Evolutionary conservation across 1,140 invertebrate genomes (phyloP).

Genomic region (Ridgeia piscesae): DNA sequence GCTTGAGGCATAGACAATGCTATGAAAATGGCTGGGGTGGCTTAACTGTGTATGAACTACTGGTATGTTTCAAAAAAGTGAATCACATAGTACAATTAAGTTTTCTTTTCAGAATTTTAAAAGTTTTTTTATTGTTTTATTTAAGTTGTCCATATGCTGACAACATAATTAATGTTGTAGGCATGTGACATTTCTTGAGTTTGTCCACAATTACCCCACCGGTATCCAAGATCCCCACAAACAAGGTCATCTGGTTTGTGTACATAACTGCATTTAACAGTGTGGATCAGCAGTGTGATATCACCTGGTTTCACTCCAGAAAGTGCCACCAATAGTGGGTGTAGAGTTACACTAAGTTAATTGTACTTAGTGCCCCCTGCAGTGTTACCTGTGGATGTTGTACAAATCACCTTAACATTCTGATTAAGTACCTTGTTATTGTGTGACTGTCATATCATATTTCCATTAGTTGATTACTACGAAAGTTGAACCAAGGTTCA

Average conservation of each 20-base stretch:
- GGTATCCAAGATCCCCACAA: too few species aligned
- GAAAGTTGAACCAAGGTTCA: background rate
- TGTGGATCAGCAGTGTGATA: conserved; percentile 15
- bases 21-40: too few species aligned
- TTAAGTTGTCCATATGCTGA: too few species aligned
- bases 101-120: too few species aligned
- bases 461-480: background rate
- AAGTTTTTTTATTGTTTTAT: too few species aligned
- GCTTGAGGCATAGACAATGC: too few species aligned
- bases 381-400: background rate
- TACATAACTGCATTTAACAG: conserved; percentile 28
- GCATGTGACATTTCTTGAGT: too few species aligned
- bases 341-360: background rate
- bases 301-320: background rate
- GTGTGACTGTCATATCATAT: background rate
- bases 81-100: too few species aligned
- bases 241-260: background rate
- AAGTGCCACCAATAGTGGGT: background rate
- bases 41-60: too few species aligned
- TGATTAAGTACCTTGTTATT: conserved; percentile 1
- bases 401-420: background rate
- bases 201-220: too few species aligned
- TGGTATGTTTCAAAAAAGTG: too few species aligned
- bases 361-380: conserved; percentile 21
- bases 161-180: too few species aligned